These are phyloP conservation scores for Eudasyphora cyanicolor DNA, from an alignment of 2,888 invertebrate genomes.

Conservation along the genomic window DNA sequence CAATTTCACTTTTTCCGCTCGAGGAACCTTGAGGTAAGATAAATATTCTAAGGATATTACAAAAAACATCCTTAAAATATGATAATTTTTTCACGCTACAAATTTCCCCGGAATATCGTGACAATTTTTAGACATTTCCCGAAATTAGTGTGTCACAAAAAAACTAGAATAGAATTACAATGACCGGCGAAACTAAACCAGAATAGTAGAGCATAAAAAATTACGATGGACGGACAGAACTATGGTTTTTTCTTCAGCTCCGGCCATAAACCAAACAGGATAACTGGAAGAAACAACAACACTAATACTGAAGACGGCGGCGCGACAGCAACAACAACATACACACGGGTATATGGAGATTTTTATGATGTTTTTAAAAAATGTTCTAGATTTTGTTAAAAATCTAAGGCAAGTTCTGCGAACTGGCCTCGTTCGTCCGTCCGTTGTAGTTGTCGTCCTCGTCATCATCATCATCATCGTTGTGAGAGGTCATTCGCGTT, in stretches of 20 bases:
- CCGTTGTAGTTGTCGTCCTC: too few relatives aligned
- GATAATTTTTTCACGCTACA: slow-evolving; percentile 9
- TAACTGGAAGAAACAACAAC: background rate
- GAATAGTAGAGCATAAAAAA: slow-evolving; percentile 60
- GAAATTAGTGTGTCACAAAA: background rate
- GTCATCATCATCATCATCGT: too few relatives aligned
- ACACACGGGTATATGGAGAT: background rate
- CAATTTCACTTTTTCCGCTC: background rate
- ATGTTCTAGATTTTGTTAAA: slow-evolving; percentile 30
- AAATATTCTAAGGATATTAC: background rate
- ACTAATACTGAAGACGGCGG: background rate
- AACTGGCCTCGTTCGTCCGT: background rate
- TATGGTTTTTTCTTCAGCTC: background rate
- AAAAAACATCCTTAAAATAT: slow-evolving; percentile 35
- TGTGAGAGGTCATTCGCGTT: background rate
- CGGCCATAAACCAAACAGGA: background rate
- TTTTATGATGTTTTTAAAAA: slow-evolving; percentile 33
- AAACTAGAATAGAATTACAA: background rate
- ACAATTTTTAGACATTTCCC: background rate
- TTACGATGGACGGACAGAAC: slow-evolving; percentile 12
- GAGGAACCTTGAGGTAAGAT: background rate
- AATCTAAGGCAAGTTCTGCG: slow-evolving; percentile 26
- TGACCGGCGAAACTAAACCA: slow-evolving; percentile 20
- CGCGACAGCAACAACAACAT: slow-evolving; percentile 11
- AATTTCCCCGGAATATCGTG: slow-evolving; percentile 23